Conservation (phyloP, 2,113 vertebrate genomes). For the Lagopus muta region DNA sequence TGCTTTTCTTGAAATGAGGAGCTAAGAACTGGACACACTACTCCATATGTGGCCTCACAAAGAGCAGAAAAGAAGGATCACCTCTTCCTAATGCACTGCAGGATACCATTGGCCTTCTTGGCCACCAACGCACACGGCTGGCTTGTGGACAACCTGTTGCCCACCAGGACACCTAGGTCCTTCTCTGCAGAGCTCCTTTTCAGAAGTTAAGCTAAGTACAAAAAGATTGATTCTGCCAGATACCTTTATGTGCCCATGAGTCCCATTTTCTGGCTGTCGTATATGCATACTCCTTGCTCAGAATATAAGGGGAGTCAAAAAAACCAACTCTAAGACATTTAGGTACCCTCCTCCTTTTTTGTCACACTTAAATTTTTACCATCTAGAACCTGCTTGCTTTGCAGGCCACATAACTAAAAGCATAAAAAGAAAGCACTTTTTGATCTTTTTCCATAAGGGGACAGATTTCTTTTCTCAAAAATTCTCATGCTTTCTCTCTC, state of each 20-base stretch:
- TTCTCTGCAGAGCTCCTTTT: no score
- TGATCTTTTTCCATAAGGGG: background rate
- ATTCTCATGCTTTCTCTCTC: background rate
- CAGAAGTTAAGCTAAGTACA: background rate
- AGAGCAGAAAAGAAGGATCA: no score
- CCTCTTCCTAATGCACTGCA: no score
- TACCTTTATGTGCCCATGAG: background rate
- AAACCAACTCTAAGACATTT: background rate
- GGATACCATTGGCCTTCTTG: no score
- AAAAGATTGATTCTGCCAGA: background rate
- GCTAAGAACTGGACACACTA: no score
- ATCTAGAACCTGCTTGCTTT: background rate
- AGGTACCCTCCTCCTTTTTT: background rate
- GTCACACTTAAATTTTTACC: background rate
- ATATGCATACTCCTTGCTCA: background rate
- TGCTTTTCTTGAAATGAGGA: no score
- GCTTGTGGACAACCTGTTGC: no score
- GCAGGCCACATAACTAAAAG: background rate
- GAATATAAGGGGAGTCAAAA: background rate
- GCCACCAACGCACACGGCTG: no score
- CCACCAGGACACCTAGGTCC: no score
- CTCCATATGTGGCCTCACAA: no score
- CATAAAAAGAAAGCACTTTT: background rate
- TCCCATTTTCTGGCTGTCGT: background rate
- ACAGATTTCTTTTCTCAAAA: background rate